A percentile compares a stretch with the other conserved stretches of the same genome.
These are phyloP conservation scores for Teleiodes luculella DNA, from an alignment of 2,888 invertebrate genomes.

Conservation along the genomic window DNA sequence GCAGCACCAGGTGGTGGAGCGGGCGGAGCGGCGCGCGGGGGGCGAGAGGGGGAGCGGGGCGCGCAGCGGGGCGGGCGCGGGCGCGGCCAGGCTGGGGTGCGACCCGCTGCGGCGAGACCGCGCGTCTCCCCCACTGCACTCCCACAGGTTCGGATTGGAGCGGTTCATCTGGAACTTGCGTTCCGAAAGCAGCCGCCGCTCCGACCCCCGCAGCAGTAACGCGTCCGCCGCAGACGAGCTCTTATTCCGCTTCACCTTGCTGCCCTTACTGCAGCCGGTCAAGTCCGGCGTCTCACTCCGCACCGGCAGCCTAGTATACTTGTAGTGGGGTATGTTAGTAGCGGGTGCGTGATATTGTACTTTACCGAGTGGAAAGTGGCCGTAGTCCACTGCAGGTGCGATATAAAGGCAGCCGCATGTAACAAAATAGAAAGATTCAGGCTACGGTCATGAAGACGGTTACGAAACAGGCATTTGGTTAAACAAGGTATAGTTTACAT, in stretches of 20 bases:
- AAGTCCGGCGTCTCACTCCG: conserved; percentile 61
- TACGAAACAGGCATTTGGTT: conserved; percentile 22
- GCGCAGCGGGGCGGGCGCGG: conserved; percentile 29
- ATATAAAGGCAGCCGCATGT: conserved; percentile 79
- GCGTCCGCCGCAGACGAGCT: conserved; percentile 72
- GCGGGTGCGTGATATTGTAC: conserved; percentile 83
- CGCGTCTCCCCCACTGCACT: conserved; percentile 51
- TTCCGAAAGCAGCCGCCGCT: conserved; percentile 59
- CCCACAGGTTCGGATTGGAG: conserved; percentile 71
- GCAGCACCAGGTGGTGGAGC: conserved; percentile 87
- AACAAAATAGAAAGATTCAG: conserved; percentile 77
- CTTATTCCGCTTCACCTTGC: conserved; percentile 72
- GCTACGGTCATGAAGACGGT: conserved; percentile 39
- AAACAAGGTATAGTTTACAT: conserved; percentile 14
- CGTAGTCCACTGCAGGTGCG: conserved; percentile 82
- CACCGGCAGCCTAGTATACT: conserved; percentile 60
- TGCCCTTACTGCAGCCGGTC: conserved; percentile 46
- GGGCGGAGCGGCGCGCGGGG: conserved; percentile 63
- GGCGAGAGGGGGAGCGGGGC: conserved; percentile 31
- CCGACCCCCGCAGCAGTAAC: conserved; percentile 55
- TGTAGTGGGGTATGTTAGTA: conserved; percentile 71
- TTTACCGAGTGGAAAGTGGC: conserved; percentile 82
- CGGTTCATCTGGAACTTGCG: conserved; percentile 67
- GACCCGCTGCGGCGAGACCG: conserved; percentile 32
- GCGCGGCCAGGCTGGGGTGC: conserved; percentile 25